Base-by-base conservation (phyloP, 2,797 vertebrate genomes). In the Sylvilagus floridanus region DNA sequence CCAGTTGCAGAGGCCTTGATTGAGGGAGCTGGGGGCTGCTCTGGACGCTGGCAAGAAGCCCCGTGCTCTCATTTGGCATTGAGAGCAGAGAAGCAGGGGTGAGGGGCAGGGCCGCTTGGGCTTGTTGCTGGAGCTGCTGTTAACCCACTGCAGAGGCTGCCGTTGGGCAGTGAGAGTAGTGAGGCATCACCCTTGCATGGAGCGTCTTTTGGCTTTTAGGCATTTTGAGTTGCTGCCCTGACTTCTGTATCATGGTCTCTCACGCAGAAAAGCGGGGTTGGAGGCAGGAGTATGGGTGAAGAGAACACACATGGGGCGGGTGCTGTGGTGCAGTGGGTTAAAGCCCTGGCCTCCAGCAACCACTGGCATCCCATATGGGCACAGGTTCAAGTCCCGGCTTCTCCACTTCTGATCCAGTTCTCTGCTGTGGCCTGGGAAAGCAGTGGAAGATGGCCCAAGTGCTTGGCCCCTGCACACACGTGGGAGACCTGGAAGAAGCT, bases 161-260 rank as follows among this genome's bases (percentile, higher is more conserved):
- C 62, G 90, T 42, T 1, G 0, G 16, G 32, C 2, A 0, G 0
- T 37, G 60, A 60, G 1, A 2, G 28, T 0, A 7, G 30, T 13
- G 28, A n/a, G 6, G 7, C 7, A 0, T 0, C 8, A 8, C 1
- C 0, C 63, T 83, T 14, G 17, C 1, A 0, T 28, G n/a, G n/a
- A 35, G 2, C 4, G 0, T 14, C 21, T 32, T 54, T 69, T 32
- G 5, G 28, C 37, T 68, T 42, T 24, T 6, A 32, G 52, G 50
- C 73, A 21, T 81, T 54, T 30, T 5, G 52, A n/a, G 57, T 24
- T 9, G 30, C 47, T 26, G 28, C 42, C 3, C 47, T 13, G 5
- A n/a, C 24, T 11, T 52, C 83, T 79, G 16, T 6, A 16, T n/a
- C 21, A 4, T 19, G 24, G 0, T 24, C n/a, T 19, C 63, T 26